Evolutionary conservation across 2,888 invertebrate genomes (phyloP).

Genomic region (Omphaloscelis lunosa): DNA sequence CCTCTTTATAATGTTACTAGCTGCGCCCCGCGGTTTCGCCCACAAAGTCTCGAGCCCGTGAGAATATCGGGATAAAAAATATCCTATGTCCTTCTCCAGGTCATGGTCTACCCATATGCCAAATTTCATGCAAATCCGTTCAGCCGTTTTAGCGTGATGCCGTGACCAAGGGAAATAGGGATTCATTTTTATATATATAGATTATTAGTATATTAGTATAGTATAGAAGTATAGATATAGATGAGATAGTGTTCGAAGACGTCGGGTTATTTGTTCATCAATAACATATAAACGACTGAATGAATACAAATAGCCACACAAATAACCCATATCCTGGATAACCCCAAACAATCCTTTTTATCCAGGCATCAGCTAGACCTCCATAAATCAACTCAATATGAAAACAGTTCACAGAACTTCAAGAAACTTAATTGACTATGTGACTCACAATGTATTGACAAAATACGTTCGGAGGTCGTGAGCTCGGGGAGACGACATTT

Average conservation of each 20-base stretch:
- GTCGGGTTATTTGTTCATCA: not conserved
- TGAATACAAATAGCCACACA: not conserved
- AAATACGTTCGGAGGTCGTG: constrained; percentile 67
- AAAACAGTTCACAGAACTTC: constrained; percentile 28
- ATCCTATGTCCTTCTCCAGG: too few species aligned
- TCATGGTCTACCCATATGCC: too few species aligned
- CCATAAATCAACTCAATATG: constrained; percentile 8
- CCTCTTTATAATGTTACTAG: too few species aligned
- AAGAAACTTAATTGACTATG: constrained; percentile 28
- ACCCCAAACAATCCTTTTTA: constrained; percentile 1
- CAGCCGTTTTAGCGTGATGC: too few species aligned
- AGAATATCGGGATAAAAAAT: too few species aligned
- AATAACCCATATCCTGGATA: not conserved
- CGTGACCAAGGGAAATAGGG: too few species aligned
- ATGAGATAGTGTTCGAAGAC: not conserved
- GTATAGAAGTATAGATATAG: too few species aligned
- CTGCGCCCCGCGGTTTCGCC: too few species aligned
- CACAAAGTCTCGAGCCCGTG: too few species aligned
- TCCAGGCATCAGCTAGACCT: not conserved
- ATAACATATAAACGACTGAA: not conserved
- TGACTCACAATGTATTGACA: constrained; percentile 65
- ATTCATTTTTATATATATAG: too few species aligned
- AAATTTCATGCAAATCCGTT: too few species aligned
- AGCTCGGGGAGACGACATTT: constrained; percentile 70
- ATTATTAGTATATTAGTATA: too few species aligned